Conservation (phyloP, 2,797 vertebrate species). For the Poeciliopsis turneri region DNA sequence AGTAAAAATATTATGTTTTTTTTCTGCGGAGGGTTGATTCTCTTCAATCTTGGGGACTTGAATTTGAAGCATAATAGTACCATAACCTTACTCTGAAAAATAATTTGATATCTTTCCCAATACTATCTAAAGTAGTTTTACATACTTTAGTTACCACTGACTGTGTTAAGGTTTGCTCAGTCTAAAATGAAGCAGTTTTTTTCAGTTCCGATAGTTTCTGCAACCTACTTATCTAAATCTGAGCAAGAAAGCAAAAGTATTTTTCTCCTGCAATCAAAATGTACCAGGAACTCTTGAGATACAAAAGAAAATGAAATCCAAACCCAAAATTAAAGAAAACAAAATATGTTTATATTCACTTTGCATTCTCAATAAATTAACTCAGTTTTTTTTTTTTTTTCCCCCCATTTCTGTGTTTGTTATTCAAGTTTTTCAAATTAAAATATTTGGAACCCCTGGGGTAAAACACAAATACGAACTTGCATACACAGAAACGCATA, state of each 20-base stretch:
- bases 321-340: not conserved
- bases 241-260: constrained; percentile 10
- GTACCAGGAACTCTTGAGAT: not conserved
- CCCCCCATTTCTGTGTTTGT: not conserved
- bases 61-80: not conserved
- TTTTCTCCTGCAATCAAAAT: not conserved
- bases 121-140: not conserved
- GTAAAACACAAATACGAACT: constrained; percentile 34
- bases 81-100: not conserved
- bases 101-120: not conserved
- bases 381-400: not conserved
- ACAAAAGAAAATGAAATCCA: not conserved
- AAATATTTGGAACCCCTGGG: constrained; percentile 32
- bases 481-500: constrained; percentile 21
- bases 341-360: not conserved
- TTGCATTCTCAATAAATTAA: not conserved
- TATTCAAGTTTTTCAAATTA: not conserved
- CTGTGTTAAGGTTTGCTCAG: not conserved
- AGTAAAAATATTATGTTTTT: not conserved
- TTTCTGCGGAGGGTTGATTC: not conserved
- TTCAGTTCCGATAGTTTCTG: not conserved
- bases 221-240: constrained; percentile 3
- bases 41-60: not conserved
- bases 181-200: not conserved
- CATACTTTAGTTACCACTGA: not conserved